Conservation (phyloP, 2,888 invertebrate genomes). For the Pilophorus perplexus region DNA sequence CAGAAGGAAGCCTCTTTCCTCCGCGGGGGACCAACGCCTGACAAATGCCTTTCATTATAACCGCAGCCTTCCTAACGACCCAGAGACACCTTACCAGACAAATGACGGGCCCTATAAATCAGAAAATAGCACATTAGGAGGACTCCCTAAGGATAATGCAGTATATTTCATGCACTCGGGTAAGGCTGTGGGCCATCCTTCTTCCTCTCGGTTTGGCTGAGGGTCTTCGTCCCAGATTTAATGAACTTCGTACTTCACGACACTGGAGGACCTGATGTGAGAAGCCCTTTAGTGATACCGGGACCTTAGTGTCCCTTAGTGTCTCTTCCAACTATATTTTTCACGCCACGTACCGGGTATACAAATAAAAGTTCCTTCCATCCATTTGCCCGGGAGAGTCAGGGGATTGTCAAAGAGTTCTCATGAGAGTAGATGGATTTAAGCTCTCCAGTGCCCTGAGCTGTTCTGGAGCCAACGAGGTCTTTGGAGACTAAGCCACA, state of each 20-base stretch:
- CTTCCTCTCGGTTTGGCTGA: slow-evolving; percentile 21
- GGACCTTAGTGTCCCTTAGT: too few species aligned
- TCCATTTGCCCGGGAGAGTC: too few species aligned
- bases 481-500: slow-evolving; percentile 28
- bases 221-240: slow-evolving; percentile 29
- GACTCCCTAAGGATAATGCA: slow-evolving; percentile 40
- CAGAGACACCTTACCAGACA: slow-evolving; percentile 36
- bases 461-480: not conserved
- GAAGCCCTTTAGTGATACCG: too few species aligned
- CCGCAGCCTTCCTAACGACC: slow-evolving; percentile 39
- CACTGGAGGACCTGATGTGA: too few species aligned
- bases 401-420: too few species aligned
- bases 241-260: slow-evolving; percentile 33
- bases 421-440: not conserved
- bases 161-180: slow-evolving; percentile 42
- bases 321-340: too few species aligned
- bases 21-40: too few species aligned
- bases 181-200: slow-evolving; percentile 30
- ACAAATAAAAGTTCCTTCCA: too few species aligned
- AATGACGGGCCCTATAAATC: slow-evolving; percentile 39
- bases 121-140: slow-evolving; percentile 42
- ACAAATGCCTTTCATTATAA: slow-evolving; percentile 42
- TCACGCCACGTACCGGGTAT: too few species aligned
- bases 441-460: slow-evolving; percentile 1
- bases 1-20: slow-evolving; percentile 4